Base-by-base conservation (phyloP, 2,113 vertebrate species). In the Phrynosoma blainvillii region DNA sequence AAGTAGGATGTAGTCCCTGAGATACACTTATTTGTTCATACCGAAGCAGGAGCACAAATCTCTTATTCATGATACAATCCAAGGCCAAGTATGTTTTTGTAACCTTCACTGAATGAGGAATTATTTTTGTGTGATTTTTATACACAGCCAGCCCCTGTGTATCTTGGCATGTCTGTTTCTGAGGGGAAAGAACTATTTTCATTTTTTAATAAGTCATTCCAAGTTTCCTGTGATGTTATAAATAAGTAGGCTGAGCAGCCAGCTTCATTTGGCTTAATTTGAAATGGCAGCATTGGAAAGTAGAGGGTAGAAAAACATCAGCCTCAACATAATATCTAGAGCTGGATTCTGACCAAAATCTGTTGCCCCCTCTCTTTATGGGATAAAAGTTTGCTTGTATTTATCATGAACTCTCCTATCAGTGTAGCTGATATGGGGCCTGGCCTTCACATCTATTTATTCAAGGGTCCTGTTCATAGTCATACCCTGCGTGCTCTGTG, bases 161-260 rank as follows among this genome's bases (percentile, higher is more conserved):
- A 94, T 96, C 88, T 97, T 97, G 96, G 97, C 96, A 96, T 92
- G 82, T 91, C 93, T 87, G 83, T 95, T 96, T 95, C 93, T 93
- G 92, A 94, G 94, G 95, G 94, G 95, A 94, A 91, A 95, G 93
- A 96, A 93, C 93, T 97, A 96, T 97, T 97, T 96, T 95, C 94
- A 95, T 96, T 92, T 94, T 84, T 96, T 96, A 96, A 95, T 96
- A 97, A 96, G 95, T 95, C 96, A 94, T 95, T 97, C 92, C 91
- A 96, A 94, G 94, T 96, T 97, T 97, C 95, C 95, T 95, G 94
- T 95, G 95, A 97, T 96, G 96, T 96, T 97, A 97, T 97, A 96
- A 97, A 97, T 97, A 97, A 96, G 62, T 95, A 52, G 1, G 84
- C 90, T 87, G 95, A 96, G 92, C 94, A 96, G 96, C 94, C 84